Conservation (phyloP, 2,113 vertebrate species). For the Centrocercus urophasianus region DNA sequence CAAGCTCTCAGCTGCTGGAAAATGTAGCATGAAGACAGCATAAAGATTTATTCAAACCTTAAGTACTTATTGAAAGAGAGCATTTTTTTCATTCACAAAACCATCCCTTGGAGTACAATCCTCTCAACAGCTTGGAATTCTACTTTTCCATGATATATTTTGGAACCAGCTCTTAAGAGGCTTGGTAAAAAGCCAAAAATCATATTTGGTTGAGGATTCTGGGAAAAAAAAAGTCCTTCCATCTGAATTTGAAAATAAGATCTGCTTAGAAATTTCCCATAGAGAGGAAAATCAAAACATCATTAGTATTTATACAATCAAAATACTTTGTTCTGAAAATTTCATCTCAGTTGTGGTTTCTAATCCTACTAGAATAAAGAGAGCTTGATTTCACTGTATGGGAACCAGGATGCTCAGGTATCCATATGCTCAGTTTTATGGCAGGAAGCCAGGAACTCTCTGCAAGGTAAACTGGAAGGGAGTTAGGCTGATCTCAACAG, state of each 20-base stretch:
- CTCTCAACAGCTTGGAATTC: background rate
- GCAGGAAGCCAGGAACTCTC: background rate
- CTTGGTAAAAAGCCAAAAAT: background rate
- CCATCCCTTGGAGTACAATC: background rate
- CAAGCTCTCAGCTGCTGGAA: background rate
- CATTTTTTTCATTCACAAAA: background rate
- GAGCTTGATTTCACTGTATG: background rate
- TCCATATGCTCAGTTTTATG: background rate
- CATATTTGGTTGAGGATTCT: background rate
- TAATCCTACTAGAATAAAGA: background rate
- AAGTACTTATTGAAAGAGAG: background rate
- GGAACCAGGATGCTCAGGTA: background rate
- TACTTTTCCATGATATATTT: background rate
- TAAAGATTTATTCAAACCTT: background rate
- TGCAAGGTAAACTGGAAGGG: background rate
- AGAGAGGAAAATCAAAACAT: background rate
- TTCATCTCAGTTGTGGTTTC: background rate
- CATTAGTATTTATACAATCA: background rate
- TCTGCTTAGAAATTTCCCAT: background rate
- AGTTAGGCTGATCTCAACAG: background rate
- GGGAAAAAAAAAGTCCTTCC: background rate
- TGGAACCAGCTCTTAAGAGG: background rate
- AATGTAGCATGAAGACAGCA: background rate
- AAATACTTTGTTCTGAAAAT: background rate
- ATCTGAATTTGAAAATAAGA: background rate